Evolutionary conservation across 2,113 vertebrate genomes (phyloP), one percentile per base, ranked within the genome.

Genomic region (Scortum barcoo): DNA sequence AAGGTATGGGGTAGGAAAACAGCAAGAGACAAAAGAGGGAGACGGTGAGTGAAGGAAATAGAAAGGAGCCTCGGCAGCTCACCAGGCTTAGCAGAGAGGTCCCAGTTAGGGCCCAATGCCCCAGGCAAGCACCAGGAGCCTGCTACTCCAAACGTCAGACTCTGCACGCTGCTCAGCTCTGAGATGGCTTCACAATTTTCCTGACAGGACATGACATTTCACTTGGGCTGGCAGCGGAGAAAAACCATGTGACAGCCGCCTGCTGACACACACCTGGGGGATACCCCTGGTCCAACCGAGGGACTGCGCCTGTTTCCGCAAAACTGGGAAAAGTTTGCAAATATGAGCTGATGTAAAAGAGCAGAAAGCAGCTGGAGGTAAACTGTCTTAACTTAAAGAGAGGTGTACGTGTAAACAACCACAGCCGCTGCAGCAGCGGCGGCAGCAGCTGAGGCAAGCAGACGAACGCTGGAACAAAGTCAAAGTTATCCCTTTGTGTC

Each of bases 151-250:
- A 88, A 82, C 89, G 78, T 84, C 85, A 77, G 78, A 69, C 86
- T 83, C 78, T 4, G 5, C 84, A 86, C 54, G 74, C 86, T 63
- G 77, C 89, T 88, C 86, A 20, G 76, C 86, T 91, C 88, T 1
- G 75, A 89, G 83, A 88, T 88, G 90, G 87, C 83, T 85, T 90
- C 93, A 90, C 92, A 93, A 93, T 94, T 86, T 92, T 87, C 78
- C 92, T 94, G 93, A 94, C 92, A 92, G 85, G 86, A 93, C 93
- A 93, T 93, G 93, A 94, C 93, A 94, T 94, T 94, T 92, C 91
- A 93, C 92, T 93, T 76, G 83, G 88, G 81, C 72, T 90, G 86
- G 81, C 88, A 78, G 84, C 56, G 40, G 76, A 86, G 90, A 88
- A 78, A 78, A 86, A 79, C 53, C 33, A 58, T 71, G 72, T 89